A percentile compares a stretch with the other conserved stretches of the same genome.
These are phyloP conservation scores for Abrostola triplasia DNA, from an alignment of 2,888 invertebrate species.

Conservation along the genomic window DNA sequence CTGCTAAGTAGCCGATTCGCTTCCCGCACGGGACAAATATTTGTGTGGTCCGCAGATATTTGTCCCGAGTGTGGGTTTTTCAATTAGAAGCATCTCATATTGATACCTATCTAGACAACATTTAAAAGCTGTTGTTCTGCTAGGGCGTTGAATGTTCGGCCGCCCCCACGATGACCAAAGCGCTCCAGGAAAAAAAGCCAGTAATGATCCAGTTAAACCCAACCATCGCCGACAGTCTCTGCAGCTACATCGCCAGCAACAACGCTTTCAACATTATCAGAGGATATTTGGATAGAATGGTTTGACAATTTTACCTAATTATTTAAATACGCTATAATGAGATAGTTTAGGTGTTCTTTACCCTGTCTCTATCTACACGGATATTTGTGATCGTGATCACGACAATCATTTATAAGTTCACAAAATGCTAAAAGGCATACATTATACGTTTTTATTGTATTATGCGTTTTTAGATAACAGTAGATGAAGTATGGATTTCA, in stretches of 20 bases:
- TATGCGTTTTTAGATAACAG: constrained; percentile 84
- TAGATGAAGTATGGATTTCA: constrained; percentile 93
- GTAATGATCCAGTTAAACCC: constrained; percentile 89
- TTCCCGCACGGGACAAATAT: too few species aligned
- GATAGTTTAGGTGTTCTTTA: not conserved
- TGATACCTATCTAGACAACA: not conserved
- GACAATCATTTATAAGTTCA: too few species aligned
- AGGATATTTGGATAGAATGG: constrained; percentile 92
- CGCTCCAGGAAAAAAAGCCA: constrained; percentile 90
- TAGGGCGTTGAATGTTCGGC: constrained; percentile 95
- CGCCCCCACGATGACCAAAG: constrained; percentile 92
- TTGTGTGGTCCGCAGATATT: too few species aligned
- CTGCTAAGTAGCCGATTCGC: too few species aligned
- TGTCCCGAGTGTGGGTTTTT: too few species aligned
- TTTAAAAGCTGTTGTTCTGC: constrained; percentile 2
- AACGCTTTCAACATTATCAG: constrained; percentile 93
- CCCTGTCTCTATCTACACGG: not conserved
- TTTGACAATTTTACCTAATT: constrained; percentile 47
- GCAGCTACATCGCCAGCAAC: constrained; percentile 92
- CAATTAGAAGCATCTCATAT: not conserved
- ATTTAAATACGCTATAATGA: too few species aligned
- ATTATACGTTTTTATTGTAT: not conserved
- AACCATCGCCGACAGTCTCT: constrained; percentile 94
- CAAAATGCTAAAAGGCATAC: too few species aligned
- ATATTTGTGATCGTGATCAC: too few species aligned